These are phyloP conservation scores for Nomada goodeniana DNA, from an alignment of 2,888 invertebrate species.

Conservation along the genomic window DNA sequence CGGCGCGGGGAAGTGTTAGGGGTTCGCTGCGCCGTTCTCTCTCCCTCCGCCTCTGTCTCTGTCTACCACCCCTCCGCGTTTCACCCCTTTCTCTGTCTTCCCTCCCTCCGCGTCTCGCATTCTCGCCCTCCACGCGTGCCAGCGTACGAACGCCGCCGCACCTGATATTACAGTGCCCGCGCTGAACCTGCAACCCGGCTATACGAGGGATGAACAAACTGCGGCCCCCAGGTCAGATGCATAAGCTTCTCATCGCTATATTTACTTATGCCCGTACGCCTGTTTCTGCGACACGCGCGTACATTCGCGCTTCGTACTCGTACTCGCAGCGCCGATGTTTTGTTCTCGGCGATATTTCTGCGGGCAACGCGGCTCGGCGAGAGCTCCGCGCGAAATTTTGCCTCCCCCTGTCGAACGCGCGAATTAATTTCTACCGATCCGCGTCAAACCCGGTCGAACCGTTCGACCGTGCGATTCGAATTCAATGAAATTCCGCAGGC, in stretches of 20 bases:
- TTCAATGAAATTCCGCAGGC: too few relatives aligned
- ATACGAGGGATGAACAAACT: slow-evolving; percentile 56
- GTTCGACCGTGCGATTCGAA: too few relatives aligned
- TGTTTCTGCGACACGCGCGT: slow-evolving; percentile 1
- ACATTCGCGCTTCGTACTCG: neutral
- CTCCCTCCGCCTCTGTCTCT: slow-evolving; percentile 24
- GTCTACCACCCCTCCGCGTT: neutral
- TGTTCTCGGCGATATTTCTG: neutral
- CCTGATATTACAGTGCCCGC: slow-evolving; percentile 35
- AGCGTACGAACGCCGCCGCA: slow-evolving; percentile 25
- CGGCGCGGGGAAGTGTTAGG: slow-evolving; percentile 74
- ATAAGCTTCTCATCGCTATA: slow-evolving; percentile 26
- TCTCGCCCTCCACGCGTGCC: slow-evolving; percentile 23
- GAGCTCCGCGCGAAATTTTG: neutral
- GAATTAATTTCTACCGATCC: too few relatives aligned
- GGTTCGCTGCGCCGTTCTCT: slow-evolving; percentile 65
- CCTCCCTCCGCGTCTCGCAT: neutral
- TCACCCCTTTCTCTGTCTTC: neutral
- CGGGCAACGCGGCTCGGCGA: neutral
- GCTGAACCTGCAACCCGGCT: slow-evolving; percentile 33
- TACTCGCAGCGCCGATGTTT: neutral
- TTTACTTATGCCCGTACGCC: slow-evolving; percentile 31
- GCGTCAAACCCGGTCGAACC: too few relatives aligned
- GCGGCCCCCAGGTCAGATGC: slow-evolving; percentile 43
- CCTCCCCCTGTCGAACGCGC: too few relatives aligned